A percentile compares a stretch with the other conserved stretches of the same genome.
These are phyloP conservation scores for Cephalopholis sonnerati DNA, from an alignment of 2,113 vertebrate species.

Conservation along the genomic window DNA sequence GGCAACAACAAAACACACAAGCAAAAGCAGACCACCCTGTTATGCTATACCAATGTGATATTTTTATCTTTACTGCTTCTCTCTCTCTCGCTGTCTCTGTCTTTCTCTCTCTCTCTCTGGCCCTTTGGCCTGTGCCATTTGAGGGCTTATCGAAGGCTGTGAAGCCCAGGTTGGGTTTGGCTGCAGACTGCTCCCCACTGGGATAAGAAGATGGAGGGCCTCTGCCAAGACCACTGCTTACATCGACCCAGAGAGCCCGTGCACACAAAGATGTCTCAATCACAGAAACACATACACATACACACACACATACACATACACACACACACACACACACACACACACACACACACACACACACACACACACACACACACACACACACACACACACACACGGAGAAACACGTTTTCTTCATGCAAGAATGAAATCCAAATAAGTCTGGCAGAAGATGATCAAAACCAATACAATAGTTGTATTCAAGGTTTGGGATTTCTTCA, in stretches of 20 bases:
- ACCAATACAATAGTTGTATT: constrained; percentile 17
- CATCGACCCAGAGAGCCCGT: constrained; percentile 57
- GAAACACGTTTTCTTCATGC: not conserved
- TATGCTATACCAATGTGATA: constrained; percentile 39
- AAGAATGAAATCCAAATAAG: constrained; percentile 4
- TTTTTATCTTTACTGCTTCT: constrained; percentile 49
- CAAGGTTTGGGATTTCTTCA: constrained; percentile 24
- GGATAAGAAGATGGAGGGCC: constrained; percentile 66
- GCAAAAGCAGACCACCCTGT: constrained; percentile 72
- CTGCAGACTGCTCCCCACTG: constrained; percentile 57
- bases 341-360: constrained; percentile 10
- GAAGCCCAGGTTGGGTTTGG: constrained; percentile 67
- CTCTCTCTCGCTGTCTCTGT: constrained; percentile 8
- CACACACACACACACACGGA: not conserved
- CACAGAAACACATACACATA: constrained; percentile 34
- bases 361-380: constrained; percentile 11
- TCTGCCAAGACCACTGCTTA: constrained; percentile 67
- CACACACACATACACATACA: not conserved
- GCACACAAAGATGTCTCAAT: constrained; percentile 68
- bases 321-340: constrained; percentile 14
- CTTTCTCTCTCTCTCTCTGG: constrained; percentile 33
- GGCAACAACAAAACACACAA: constrained; percentile 70
- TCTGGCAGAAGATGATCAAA: constrained; percentile 34
- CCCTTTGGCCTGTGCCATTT: constrained; percentile 63
- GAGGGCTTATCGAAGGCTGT: constrained; percentile 72